Evolutionary conservation across 2,113 vertebrate genomes (phyloP), one percentile per base, ranked within the genome.

Genomic region (Cryptotis parvus): DNA sequence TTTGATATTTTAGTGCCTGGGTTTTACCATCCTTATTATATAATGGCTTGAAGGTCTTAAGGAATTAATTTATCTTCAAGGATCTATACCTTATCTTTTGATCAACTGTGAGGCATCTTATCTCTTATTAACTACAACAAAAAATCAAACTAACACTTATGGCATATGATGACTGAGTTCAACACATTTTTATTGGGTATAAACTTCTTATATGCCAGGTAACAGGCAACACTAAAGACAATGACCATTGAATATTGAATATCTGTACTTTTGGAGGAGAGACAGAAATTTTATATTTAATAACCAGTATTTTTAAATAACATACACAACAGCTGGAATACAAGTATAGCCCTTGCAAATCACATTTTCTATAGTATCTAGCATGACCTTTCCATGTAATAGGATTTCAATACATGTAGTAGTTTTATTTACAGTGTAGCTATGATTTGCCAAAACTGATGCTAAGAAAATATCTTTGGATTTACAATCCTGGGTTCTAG

Each of bases 401-500:
- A 77, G 29, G 52, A 49, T 87, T 33, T 78, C 10, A 65, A 85
- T 43, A 87, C 20, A 39, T 33, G 35, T 35, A 88, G 65, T 70
- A 73, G 31, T 68, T 84, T 87, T 49, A 91, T 88, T 27, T 37
- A 87, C 91, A 87, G 39, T 84, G 69, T 74, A 61, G 72, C 68
- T 26, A 77, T 18, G 65, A 88, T 96, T 52, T 84, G 49, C 49
- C 69, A 45, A 89, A 84, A 49, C 45, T 89, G 58, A 78, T 66
- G 69, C 74, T 92, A 94, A 35, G 43, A 75, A 33, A 84, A 77
- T 78, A 33, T 73, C 31, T 82, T 81, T 84, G 65, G 81, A 92
- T 87, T 94, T 81, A 87, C 9, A 70, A 84, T 91, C 83, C 41
- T 91, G 58, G 63, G 78, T 26, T 77, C 33, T 70, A 27, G 65